Evolutionary conservation across 2,888 invertebrate genomes (phyloP).

Genomic region (Cataglyphis rosenhaueri): DNA sequence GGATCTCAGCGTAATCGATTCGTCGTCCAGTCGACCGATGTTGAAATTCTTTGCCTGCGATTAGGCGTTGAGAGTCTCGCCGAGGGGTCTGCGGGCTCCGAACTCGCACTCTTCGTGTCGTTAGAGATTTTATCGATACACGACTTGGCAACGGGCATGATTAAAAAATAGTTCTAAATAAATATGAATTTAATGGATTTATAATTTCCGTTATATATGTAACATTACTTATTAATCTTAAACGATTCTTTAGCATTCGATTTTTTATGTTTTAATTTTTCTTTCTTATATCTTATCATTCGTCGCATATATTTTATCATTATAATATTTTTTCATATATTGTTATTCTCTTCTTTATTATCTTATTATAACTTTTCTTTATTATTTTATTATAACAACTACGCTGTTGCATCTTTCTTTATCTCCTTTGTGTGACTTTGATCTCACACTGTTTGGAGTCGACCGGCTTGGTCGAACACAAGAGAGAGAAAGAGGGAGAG

Average conservation of each 20-base stretch:
- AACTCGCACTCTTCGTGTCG: conserved; percentile 45
- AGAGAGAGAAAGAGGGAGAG: conserved; percentile 39
- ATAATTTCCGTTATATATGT: background rate
- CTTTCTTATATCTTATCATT: background rate
- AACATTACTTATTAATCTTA: conserved; percentile 11
- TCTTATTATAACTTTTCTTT: background rate
- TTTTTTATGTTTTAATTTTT: background rate
- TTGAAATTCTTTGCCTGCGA: conserved; percentile 56
- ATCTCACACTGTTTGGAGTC: conserved; percentile 61
- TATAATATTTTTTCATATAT: background rate
- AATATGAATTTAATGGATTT: conserved; percentile 33
- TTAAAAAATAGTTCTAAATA: conserved; percentile 58
- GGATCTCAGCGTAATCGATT: conserved; percentile 63
- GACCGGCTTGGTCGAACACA: conserved; percentile 74
- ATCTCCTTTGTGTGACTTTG: conserved; percentile 5
- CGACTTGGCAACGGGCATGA: conserved; percentile 56
- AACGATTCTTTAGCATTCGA: background rate
- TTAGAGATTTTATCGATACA: conserved; percentile 74
- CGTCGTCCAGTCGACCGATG: conserved; percentile 49
- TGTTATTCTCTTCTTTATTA: conserved; percentile 5
- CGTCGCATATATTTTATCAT: background rate
- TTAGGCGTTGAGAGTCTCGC: conserved; percentile 53
- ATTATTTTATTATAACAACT: conserved; percentile 7
- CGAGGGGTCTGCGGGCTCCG: conserved; percentile 43
- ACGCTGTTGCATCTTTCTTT: background rate